Conservation (phyloP, 2,113 vertebrate genomes). For the Myocastor coypus region DNA sequence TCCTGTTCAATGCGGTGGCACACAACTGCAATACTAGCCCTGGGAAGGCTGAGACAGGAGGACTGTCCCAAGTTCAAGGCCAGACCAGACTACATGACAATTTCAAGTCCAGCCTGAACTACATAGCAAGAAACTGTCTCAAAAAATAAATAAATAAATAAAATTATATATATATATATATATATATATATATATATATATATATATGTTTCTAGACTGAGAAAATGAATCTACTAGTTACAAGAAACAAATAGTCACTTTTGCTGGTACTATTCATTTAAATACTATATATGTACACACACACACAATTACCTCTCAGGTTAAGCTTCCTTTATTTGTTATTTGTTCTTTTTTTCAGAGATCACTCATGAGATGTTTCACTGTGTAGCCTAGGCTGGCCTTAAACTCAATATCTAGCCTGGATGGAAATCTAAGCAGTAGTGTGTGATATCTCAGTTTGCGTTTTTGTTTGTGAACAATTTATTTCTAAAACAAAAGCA, state of each 20-base stretch:
- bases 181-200: too few species aligned
- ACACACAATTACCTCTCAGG: constrained; percentile 18
- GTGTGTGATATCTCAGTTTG: not conserved
- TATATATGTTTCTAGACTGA: constrained; percentile 25
- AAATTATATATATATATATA: too few species aligned
- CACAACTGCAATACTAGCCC: not conserved
- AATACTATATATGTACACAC: constrained; percentile 12
- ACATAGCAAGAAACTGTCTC: not conserved
- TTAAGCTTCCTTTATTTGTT: not conserved
- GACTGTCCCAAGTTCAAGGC: not conserved
- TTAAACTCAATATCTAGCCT: not conserved
- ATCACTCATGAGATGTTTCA: not conserved
- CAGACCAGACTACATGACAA: not conserved
- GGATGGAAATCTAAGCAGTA: not conserved
- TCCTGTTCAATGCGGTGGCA: not conserved
- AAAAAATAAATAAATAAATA: too few species aligned
- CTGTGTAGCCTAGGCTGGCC: not conserved
- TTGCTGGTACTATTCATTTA: constrained; percentile 13
- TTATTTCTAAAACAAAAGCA: not conserved
- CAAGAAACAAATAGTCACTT: constrained; percentile 27
- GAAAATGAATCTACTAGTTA: constrained; percentile 23
- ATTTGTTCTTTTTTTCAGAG: not conserved
- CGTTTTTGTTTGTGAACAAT: not conserved
- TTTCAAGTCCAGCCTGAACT: not conserved
- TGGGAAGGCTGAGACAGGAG: not conserved